Conservation (phyloP, 2,888 invertebrate genomes). For the Calephelis perditalis region DNA sequence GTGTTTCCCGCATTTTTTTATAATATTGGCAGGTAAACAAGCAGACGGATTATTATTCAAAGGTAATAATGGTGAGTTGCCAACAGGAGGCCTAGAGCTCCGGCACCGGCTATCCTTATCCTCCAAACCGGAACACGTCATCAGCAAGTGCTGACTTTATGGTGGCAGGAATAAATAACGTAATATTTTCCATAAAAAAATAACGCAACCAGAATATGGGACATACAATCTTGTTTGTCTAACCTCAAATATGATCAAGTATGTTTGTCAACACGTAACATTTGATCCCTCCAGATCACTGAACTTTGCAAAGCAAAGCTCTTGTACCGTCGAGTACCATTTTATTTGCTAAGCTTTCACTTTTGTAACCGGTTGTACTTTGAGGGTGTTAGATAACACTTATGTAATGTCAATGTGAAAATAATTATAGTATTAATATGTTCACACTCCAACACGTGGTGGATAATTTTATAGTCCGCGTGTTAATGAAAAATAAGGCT, state of each 20-base stretch:
- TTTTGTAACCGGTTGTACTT: conserved; percentile 9
- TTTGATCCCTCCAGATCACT: not conserved
- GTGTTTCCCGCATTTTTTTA: too few relatives aligned
- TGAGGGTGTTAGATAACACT: conserved; percentile 5
- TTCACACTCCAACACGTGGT: not conserved
- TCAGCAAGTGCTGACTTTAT: too few relatives aligned
- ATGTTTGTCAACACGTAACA: not conserved
- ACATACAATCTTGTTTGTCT: not conserved
- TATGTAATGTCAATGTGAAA: not conserved
- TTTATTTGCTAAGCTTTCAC: conserved; percentile 5
- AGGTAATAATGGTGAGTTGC: too few relatives aligned
- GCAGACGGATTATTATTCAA: too few relatives aligned
- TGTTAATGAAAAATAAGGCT: not conserved
- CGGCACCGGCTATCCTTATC: too few relatives aligned
- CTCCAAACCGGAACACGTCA: too few relatives aligned
- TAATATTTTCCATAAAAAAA: too few relatives aligned
- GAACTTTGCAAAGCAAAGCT: conserved; percentile 5
- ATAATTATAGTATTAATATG: not conserved
- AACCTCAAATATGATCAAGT: not conserved
- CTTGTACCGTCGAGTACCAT: conserved; percentile 1
- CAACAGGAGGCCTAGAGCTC: too few relatives aligned
- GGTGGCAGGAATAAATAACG: too few relatives aligned
- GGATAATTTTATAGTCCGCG: not conserved
- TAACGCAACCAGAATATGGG: not conserved
- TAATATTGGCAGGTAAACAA: too few relatives aligned